Conservation (phyloP, 2,113 vertebrate species). For the Petaurus breviceps region DNA sequence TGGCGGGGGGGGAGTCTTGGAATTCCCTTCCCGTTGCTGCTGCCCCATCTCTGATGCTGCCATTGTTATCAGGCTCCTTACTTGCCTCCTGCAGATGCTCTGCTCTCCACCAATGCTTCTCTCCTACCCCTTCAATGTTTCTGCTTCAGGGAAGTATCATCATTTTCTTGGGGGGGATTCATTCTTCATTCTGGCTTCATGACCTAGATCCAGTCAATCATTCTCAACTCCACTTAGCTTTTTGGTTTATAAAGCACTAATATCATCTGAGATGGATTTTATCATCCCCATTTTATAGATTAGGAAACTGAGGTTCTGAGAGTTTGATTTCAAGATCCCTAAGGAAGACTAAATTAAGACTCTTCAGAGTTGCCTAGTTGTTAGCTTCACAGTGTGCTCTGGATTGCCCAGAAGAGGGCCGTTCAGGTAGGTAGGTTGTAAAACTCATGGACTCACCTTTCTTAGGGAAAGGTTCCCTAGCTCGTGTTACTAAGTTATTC, state of each 20-base stretch:
- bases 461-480: background rate
- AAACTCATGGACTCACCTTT: background rate
- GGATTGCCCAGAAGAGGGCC: background rate
- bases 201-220: background rate
- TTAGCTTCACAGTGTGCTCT: background rate
- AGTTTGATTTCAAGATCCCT: background rate
- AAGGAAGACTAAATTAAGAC: background rate
- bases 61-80: background rate
- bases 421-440: background rate
- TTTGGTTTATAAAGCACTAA: background rate
- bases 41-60: background rate
- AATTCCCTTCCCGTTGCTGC: background rate
- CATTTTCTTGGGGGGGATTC: background rate
- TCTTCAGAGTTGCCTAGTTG: background rate
- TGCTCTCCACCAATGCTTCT: background rate
- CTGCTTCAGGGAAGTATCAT: background rate
- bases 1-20: background rate
- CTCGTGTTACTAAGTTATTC: background rate
- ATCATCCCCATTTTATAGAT: background rate
- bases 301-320: background rate
- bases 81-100: background rate
- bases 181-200: background rate
- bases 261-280: background rate
- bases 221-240: background rate
- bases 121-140: background rate